phyloP scores from a whole-genome alignment of 2,888 invertebrate genomes.

The Eupithecia abbreviata region DNA sequence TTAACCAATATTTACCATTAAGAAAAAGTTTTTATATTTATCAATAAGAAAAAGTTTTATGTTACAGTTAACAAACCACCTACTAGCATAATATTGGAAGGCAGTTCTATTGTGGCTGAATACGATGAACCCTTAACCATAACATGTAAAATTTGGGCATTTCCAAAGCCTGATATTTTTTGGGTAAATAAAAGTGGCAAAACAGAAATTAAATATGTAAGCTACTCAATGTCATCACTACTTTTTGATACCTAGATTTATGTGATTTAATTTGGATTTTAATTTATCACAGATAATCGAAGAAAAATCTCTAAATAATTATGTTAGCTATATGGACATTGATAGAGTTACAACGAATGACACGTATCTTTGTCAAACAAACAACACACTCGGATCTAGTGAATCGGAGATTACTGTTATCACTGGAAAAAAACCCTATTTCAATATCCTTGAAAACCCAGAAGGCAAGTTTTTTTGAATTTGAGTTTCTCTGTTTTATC shows the following conservation, averaged over 20 bases:
- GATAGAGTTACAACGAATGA: slow-evolving; percentile 15
- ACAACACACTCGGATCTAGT: slow-evolving; percentile 11
- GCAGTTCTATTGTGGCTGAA: slow-evolving; percentile 17
- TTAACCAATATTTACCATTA: background rate
- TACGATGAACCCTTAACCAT: slow-evolving; percentile 16
- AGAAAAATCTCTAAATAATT: slow-evolving; percentile 8
- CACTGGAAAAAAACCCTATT: slow-evolving; percentile 9
- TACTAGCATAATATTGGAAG: slow-evolving; percentile 6
- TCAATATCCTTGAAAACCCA: slow-evolving; percentile 11
- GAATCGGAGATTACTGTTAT: slow-evolving; percentile 1
- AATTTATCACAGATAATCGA: background rate
- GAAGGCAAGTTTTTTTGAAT: slow-evolving; percentile 9
- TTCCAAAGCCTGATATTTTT: slow-evolving; percentile 22
- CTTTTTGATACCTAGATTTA: background rate
- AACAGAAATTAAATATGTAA: slow-evolving; percentile 9
- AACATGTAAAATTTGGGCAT: slow-evolving; percentile 22
- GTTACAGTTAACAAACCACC: slow-evolving; percentile 18
- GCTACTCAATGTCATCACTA: background rate
- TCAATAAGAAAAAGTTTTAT: background rate
- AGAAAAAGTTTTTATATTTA: background rate
- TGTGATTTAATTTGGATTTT: background rate
- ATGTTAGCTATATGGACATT: slow-evolving; percentile 10
- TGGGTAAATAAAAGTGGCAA: slow-evolving; percentile 10
- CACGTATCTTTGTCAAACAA: slow-evolving; percentile 25
- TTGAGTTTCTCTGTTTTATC: background rate